Conservation (phyloP, 2,797 vertebrate genomes). For the Cephalopachus bancanus region DNA sequence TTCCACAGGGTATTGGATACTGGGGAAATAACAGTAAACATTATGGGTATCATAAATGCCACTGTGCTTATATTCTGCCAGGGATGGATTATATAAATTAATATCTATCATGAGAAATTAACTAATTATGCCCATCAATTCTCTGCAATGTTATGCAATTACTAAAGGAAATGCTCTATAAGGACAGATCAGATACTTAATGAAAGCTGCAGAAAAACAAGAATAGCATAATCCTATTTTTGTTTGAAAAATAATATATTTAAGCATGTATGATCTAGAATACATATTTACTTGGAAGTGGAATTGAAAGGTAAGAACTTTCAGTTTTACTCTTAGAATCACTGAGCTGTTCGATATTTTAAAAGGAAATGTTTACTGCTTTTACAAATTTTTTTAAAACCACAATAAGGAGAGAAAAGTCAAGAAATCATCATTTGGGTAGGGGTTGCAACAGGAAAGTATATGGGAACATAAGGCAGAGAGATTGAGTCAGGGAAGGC, state of each 20-base stretch:
- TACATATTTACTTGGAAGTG: not conserved
- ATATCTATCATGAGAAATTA: not conserved
- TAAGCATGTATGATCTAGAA: not conserved
- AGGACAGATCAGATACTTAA: not conserved
- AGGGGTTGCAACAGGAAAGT: not conserved
- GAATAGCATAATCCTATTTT: not conserved
- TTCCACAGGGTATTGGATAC: not conserved
- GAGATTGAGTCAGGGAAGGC: not conserved
- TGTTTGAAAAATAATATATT: constrained; percentile 3
- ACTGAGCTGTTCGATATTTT: not conserved
- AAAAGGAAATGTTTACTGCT: not conserved
- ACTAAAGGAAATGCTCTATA: not conserved
- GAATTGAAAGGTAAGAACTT: not conserved
- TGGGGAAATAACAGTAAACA: not conserved
- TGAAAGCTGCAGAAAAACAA: not conserved
- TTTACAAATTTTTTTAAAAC: not conserved
- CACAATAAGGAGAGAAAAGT: not conserved
- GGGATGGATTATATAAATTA: not conserved
- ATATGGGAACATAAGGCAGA: not conserved
- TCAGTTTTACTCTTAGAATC: not conserved
- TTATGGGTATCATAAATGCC: not conserved
- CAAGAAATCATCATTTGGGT: not conserved
- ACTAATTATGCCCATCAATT: not conserved
- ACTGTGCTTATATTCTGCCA: not conserved
- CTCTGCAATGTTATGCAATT: not conserved